phyloP scores from a whole-genome alignment of 2,113 vertebrate species.

The Thymallus thymallus region DNA sequence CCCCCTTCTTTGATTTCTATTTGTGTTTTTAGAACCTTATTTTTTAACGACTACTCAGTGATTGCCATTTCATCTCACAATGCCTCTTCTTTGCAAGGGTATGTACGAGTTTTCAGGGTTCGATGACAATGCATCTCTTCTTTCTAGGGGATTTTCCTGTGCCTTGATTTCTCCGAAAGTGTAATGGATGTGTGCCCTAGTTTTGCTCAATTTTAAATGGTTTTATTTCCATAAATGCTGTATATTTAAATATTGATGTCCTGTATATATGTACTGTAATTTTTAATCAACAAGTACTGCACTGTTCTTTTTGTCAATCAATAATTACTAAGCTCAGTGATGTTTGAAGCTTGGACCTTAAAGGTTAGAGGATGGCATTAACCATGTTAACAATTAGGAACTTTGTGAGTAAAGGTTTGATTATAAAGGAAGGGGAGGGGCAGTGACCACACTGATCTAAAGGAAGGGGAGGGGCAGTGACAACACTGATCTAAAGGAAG shows the following conservation, averaged over 20 bases:
- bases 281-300: not conserved
- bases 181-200: not conserved
- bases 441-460: too few relatives aligned
- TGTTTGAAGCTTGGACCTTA: too few relatives aligned
- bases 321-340: not conserved
- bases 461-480: too few relatives aligned
- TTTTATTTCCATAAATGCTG: not conserved
- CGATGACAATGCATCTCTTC: not conserved
- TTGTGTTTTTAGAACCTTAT: not conserved
- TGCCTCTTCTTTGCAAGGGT: not conserved
- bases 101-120: not conserved
- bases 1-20: not conserved
- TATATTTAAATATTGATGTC: not conserved
- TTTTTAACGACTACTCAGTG: not conserved
- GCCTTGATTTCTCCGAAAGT: not conserved
- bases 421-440: too few relatives aligned
- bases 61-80: not conserved
- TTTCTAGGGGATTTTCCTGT: not conserved
- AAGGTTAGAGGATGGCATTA: too few relatives aligned
- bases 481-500: too few relatives aligned
- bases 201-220: not conserved
- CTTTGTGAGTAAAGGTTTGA: not conserved
- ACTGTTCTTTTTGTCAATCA: not conserved
- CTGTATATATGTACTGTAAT: not conserved
- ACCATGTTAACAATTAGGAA: not conserved